Evolutionary conservation across 2,888 invertebrate species (phyloP).

Genomic region (Incurvaria masculella): DNA sequence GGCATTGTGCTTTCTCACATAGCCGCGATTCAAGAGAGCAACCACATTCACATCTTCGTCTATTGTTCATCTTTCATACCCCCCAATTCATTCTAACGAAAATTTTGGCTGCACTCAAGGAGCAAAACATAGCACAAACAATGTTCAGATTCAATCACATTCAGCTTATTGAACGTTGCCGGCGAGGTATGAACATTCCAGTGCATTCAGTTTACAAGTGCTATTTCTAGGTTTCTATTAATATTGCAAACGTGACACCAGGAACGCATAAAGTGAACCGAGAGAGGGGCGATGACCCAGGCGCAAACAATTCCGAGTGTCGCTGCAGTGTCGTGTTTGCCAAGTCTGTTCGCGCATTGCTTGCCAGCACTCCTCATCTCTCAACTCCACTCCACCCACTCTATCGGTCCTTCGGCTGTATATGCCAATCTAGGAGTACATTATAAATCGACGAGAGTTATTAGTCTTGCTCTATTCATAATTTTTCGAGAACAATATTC

Average conservation of each 20-base stretch:
- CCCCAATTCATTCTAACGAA: too few species aligned
- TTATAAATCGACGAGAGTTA: too few species aligned
- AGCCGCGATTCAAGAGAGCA: background rate
- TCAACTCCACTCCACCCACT: background rate
- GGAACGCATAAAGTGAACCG: conserved; percentile 50
- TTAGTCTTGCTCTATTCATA: too few species aligned
- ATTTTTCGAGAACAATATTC: too few species aligned
- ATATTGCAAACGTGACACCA: conserved; percentile 40
- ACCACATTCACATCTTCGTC: background rate
- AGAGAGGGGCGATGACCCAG: conserved; percentile 44
- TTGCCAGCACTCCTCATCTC: background rate
- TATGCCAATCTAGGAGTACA: too few species aligned
- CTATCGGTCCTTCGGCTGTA: too few species aligned
- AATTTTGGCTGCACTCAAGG: too few species aligned
- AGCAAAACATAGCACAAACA: too few species aligned
- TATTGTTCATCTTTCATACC: background rate
- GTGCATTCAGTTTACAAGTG: too few species aligned
- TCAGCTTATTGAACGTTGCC: too few species aligned
- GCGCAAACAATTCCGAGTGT: conserved; percentile 45
- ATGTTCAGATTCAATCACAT: too few species aligned
- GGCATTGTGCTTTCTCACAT: background rate
- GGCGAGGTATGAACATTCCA: too few species aligned
- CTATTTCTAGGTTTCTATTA: background rate
- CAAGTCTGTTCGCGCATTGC: background rate
- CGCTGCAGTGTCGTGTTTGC: conserved; percentile 34